Conservation (phyloP, 92 coral and sea anemone species). For the Virgularia gustaviana region DNA sequence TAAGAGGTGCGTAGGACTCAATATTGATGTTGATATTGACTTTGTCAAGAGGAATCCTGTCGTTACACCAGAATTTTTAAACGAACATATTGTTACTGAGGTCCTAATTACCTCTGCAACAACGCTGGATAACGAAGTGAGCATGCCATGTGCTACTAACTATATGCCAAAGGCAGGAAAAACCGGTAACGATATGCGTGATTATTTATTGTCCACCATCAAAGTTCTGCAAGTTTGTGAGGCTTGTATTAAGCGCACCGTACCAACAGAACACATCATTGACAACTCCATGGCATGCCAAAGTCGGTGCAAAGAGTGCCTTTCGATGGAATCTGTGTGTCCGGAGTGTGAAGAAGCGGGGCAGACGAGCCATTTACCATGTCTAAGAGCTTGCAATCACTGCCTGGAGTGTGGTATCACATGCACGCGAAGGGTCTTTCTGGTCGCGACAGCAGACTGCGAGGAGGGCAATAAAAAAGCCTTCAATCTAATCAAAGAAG, state of each 20-base stretch:
- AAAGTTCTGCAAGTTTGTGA: slow-evolving; percentile 43
- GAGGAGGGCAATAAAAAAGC: slow-evolving; percentile 58
- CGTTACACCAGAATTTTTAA: slow-evolving; percentile 40
- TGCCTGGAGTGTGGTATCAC: slow-evolving; percentile 28
- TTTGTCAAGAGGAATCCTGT: slow-evolving; percentile 39
- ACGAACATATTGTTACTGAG: too few relatives aligned
- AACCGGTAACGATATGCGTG: slow-evolving; percentile 37
- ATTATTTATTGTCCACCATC: slow-evolving; percentile 15
- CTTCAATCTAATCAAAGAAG: slow-evolving; percentile 16
- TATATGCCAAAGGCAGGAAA: slow-evolving; percentile 44
- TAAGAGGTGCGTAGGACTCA: slow-evolving; percentile 31
- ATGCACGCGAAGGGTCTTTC: slow-evolving; percentile 36
- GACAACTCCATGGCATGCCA: slow-evolving; percentile 28
- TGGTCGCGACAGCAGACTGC: slow-evolving; percentile 30
- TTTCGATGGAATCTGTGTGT: slow-evolving; percentile 12
- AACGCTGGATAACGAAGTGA: slow-evolving; percentile 40
- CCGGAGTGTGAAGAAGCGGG: slow-evolving; percentile 36
- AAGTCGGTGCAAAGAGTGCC: slow-evolving; percentile 27
- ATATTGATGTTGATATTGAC: slow-evolving; percentile 27
- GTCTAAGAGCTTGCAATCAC: slow-evolving; percentile 42
- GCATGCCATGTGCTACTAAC: slow-evolving; percentile 48
- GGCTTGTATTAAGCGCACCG: slow-evolving; percentile 7
- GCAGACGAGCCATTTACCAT: slow-evolving; percentile 35
- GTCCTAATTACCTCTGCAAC: slow-evolving; percentile 34
- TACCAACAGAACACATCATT: slow-evolving; percentile 21